A percentile compares a stretch with the other conserved stretches of the same genome.
Conservation (phyloP, 2,797 vertebrate species). For the Pseudochromis fuscus region DNA sequence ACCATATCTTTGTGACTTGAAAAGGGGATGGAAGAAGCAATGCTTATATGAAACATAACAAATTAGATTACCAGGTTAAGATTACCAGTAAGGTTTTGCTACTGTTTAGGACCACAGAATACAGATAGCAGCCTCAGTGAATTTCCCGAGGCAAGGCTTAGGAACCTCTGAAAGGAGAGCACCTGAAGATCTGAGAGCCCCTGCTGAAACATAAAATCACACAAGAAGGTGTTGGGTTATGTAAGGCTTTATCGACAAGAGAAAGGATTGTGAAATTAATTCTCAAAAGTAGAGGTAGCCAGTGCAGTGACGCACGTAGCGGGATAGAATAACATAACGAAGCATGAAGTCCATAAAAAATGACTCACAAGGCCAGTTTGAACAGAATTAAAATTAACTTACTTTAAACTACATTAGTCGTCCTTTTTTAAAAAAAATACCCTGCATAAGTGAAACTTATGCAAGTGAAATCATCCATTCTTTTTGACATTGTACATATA, state of each 20-base stretch:
- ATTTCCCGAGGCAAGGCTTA: neutral
- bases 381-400: no score
- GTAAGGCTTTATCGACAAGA: neutral
- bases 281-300: neutral
- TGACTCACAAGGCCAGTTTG: constrained; percentile 7
- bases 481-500: neutral
- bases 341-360: constrained; percentile 21
- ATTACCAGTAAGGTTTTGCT: neutral
- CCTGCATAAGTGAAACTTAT: no score
- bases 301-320: neutral
- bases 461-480: no score
- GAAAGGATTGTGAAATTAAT: neutral
- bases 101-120: neutral
- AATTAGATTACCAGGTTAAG: no score
- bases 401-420: no score
- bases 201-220: neutral
- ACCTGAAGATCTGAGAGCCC: neutral
- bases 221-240: neutral
- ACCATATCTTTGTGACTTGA: no score
- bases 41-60: no score
- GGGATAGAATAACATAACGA: neutral
- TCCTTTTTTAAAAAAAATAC: no score
- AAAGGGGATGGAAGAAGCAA: no score
- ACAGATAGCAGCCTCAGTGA: neutral
- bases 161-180: no score